Percentiles rank a stretch among this genome's conserved stretches.
phyloP scores from a whole-genome alignment of 2,113 vertebrate species.

The Prunella himalayana region DNA sequence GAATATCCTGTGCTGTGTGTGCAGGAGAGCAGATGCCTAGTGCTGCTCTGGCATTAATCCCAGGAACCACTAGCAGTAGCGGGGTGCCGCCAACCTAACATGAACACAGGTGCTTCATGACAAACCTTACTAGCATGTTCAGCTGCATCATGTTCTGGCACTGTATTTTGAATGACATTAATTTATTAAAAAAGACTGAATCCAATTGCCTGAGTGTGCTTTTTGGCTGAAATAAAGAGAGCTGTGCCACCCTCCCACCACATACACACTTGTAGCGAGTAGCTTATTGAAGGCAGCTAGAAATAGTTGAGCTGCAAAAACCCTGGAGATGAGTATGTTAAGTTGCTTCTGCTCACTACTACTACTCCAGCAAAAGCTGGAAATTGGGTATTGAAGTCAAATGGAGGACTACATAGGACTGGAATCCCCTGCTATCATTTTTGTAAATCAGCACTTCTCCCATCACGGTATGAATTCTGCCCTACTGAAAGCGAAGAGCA shows the following conservation, averaged over 20 bases:
- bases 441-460: neutral
- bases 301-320: neutral
- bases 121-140: constrained; percentile 91
- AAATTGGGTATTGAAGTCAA: neutral
- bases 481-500: neutral
- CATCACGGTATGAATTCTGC: neutral
- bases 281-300: neutral
- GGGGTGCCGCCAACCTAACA: constrained; percentile 75
- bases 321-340: fast-evolving
- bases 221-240: neutral
- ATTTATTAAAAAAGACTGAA: constrained; percentile 96
- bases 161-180: constrained; percentile 99
- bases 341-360: neutral
- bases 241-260: neutral
- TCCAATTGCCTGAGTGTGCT: neutral
- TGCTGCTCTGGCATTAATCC: constrained; percentile 82
- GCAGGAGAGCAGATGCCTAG: constrained; percentile 77
- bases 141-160: constrained; percentile 97
- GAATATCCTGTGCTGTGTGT: constrained; percentile 79
- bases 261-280: fast-evolving
- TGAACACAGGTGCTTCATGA: constrained; percentile 95
- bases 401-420: neutral
- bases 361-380: neutral
- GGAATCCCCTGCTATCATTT: neutral
- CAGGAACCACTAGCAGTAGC: constrained; percentile 89